Evolutionary conservation across 2,113 vertebrate genomes (phyloP).

Genomic region (Etia nguti): DNA sequence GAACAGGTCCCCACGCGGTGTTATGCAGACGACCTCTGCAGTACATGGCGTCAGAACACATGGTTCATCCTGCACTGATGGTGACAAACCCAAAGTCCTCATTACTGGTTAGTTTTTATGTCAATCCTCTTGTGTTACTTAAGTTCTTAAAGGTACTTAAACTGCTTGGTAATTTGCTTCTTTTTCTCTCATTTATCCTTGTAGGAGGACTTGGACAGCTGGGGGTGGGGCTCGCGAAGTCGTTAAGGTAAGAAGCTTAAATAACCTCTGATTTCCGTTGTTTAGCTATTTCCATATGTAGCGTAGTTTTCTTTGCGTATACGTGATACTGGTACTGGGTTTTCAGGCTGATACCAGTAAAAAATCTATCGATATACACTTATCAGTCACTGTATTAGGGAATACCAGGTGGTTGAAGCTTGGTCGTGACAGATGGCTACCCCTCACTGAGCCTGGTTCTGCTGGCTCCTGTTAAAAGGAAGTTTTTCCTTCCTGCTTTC

Average conservation of each 20-base stretch:
- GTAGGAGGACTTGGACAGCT: constrained; percentile 88
- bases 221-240: constrained; percentile 84
- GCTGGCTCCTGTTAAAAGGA: not conserved
- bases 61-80: constrained; percentile 34
- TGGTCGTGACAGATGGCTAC: not conserved
- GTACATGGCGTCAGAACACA: constrained; percentile 42
- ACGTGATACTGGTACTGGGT: not conserved
- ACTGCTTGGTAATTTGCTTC: not conserved
- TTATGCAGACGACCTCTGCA: not conserved
- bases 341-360: not conserved
- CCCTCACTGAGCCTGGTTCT: not conserved
- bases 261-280: not conserved
- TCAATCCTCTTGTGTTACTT: not conserved
- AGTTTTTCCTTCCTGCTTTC: not conserved
- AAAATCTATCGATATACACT: not conserved
- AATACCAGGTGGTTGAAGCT: not conserved
- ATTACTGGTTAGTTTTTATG: constrained; percentile 80
- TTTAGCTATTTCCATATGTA: not conserved
- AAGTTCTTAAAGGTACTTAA: not conserved
- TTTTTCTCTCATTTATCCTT: not conserved
- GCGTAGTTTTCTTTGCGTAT: not conserved
- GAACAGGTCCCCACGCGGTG: not conserved
- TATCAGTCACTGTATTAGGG: not conserved
- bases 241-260: constrained; percentile 74
- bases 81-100: constrained; percentile 79